phyloP scores from a whole-genome alignment of 2,797 vertebrate species.

The Pangasius larnaudii region DNA sequence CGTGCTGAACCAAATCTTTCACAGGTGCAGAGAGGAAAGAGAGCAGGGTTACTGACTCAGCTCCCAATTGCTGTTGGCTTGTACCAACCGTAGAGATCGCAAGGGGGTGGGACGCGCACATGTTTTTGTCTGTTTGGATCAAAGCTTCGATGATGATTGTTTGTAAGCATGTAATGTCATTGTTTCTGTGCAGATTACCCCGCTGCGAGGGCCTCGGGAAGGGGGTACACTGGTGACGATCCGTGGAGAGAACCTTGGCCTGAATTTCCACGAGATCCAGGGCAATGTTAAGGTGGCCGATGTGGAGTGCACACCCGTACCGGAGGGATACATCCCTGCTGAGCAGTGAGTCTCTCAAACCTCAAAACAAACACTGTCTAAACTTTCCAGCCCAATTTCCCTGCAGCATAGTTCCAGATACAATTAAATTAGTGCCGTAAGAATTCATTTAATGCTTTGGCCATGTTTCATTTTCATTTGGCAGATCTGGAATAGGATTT shows the following conservation, averaged over 20 bases:
- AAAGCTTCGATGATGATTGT: conserved; percentile 24
- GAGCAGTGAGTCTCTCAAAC: conserved; percentile 87
- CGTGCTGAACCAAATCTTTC: conserved; percentile 53
- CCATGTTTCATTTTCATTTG: neutral
- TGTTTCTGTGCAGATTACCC: conserved; percentile 82
- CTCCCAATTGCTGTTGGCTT: conserved; percentile 38
- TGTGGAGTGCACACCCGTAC: conserved; percentile 91
- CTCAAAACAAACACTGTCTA: conserved; percentile 6
- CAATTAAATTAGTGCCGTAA: neutral
- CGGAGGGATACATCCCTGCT: conserved; percentile 93
- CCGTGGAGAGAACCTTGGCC: conserved; percentile 92
- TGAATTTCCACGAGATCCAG: conserved; percentile 93
- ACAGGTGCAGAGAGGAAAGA: conserved; percentile 46
- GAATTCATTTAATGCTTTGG: neutral
- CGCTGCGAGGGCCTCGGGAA: conserved; percentile 90
- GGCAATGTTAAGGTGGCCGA: conserved; percentile 91
- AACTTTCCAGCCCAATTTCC: neutral
- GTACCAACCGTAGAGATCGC: conserved; percentile 20
- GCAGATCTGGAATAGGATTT: neutral
- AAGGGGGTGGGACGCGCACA: neutral
- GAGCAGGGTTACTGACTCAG: conserved; percentile 48
- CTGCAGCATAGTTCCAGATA: neutral
- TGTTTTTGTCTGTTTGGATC: conserved; percentile 31
- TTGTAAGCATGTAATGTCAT: conserved; percentile 11
- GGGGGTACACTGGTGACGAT: conserved; percentile 96